phyloP scores from a whole-genome alignment of 2,113 vertebrate genomes.

The Shinisaurus crocodilurus region DNA sequence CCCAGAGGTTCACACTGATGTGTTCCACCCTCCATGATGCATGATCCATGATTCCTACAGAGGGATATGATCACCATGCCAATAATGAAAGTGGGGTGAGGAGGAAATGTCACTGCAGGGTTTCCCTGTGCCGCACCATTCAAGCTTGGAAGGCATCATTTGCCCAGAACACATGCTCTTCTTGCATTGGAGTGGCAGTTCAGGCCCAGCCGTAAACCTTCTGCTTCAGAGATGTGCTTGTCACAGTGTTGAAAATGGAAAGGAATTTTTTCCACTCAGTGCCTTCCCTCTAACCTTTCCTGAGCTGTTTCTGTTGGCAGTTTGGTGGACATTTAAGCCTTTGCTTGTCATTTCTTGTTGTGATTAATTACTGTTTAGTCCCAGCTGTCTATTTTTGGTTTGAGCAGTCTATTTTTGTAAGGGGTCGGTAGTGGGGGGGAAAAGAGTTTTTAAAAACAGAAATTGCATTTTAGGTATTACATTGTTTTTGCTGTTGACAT shows the following conservation, averaged over 20 bases:
- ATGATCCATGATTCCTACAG: neutral
- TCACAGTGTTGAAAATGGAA: neutral
- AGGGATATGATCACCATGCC: neutral
- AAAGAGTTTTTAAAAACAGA: neutral
- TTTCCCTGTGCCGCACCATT: neutral
- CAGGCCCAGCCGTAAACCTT: neutral
- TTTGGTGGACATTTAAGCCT: conserved; percentile 18
- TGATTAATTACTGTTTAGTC: conserved; percentile 25
- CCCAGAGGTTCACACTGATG: neutral
- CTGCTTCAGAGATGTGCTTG: neutral
- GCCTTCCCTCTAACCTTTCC: conserved; percentile 16
- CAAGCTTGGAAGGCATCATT: neutral
- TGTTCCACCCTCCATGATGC: neutral
- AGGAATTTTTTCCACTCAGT: neutral
- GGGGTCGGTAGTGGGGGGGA: too few species aligned
- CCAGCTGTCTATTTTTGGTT: neutral
- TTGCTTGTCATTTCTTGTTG: conserved; percentile 17
- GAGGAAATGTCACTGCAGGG: neutral
- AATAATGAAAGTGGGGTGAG: neutral
- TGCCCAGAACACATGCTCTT: neutral
- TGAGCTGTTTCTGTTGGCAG: conserved; percentile 25
- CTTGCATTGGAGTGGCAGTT: neutral
- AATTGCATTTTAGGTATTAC: neutral
- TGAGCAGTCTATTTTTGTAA: neutral
- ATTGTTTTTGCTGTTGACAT: neutral